Base-by-base conservation (phyloP, 2,888 invertebrate species). In the Agrochola circellaris region DNA sequence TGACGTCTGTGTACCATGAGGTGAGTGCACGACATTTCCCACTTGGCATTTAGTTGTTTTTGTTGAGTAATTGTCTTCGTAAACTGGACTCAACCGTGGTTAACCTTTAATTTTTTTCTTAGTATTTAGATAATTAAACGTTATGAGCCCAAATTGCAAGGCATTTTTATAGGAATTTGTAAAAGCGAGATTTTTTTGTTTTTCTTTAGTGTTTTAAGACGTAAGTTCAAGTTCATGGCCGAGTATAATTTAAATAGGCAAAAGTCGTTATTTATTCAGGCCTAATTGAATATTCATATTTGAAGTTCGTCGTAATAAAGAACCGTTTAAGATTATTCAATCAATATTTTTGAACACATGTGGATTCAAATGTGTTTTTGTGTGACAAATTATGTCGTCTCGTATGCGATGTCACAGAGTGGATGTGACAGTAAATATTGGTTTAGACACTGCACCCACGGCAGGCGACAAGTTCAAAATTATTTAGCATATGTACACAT, bases 1-100 rank as follows among this genome's bases (percentile, higher is more conserved):
- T 96, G 96, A 96, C 95, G 92, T 95, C 96, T 89, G 86, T 96
- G 82, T 96, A 95, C 92, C 90, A 93, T 89, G 96, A 96, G 96
- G 96, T 96, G 94, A 96, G 96, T 95, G 95, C 91, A 92, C 94
- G 95, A 94, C 94, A 95, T 96, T 95, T 95, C 89, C 86, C 86
- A 88, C 90, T 83, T 95, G 95, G 86, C 94, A 95, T 95, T 95
- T 94, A 91, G 83, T 85, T 79, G 92, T 95, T 95, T 95, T 95
- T 95, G 93, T 94, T 92, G 90, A 89, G 93, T 93, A 95, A 92
- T 92, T 89, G 85, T 89, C 79, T 88, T 91, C 90, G 88, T 88
- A 90, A 91, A 89, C 89, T 83, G 88, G 88, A 89, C 88, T 83
- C 88, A 86, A 84, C 61, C 38, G 78, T 71, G 83, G 86, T 90